Evolutionary conservation across 2,797 vertebrate genomes (phyloP).

Genomic region (Sebastiscus tertius): DNA sequence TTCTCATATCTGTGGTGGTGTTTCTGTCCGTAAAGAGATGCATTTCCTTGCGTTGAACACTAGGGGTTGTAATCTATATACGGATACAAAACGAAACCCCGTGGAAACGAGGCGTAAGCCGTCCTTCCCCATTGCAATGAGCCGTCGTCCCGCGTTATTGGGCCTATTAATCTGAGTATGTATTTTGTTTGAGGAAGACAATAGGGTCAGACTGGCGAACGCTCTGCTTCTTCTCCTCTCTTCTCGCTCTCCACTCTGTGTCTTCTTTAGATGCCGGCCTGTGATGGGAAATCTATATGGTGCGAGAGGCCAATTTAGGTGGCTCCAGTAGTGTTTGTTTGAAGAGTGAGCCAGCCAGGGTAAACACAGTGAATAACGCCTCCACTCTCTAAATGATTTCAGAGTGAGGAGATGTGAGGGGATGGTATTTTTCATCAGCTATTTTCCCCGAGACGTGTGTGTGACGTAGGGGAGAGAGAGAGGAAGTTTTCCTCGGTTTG

Average conservation of each 20-base stretch:
- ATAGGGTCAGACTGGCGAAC: slow-evolving; percentile 64
- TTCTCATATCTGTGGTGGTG: too few species aligned
- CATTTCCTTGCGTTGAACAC: too few species aligned
- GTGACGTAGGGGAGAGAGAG: slow-evolving; percentile 25
- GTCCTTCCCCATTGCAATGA: slow-evolving; percentile 42
- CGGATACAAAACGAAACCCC: too few species aligned
- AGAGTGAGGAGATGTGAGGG: slow-evolving; percentile 55
- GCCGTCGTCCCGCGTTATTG: slow-evolving; percentile 59
- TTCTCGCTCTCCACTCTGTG: slow-evolving; percentile 57
- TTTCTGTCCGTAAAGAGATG: too few species aligned
- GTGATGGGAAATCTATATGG: slow-evolving; percentile 85
- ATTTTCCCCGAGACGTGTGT: slow-evolving; percentile 40
- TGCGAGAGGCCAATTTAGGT: slow-evolving; percentile 82
- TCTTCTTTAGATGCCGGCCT: slow-evolving; percentile 78
- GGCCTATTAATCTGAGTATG: slow-evolving; percentile 79
- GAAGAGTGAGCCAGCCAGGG: slow-evolving; percentile 66
- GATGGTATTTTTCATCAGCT: slow-evolving; percentile 64
- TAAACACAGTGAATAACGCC: slow-evolving; percentile 74
- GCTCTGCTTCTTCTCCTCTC: slow-evolving; percentile 45
- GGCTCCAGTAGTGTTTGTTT: slow-evolving; percentile 73
- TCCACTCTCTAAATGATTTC: slow-evolving; percentile 74
- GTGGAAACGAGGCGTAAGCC: neutral
- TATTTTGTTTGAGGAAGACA: slow-evolving; percentile 80
- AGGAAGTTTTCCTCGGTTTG: slow-evolving; percentile 46
- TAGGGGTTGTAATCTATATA: too few species aligned